These are phyloP conservation scores for Hydractinia echinata DNA, from an alignment of 30 jellyfish, hydroid and myxozoan genomes.

Conservation along the genomic window DNA sequence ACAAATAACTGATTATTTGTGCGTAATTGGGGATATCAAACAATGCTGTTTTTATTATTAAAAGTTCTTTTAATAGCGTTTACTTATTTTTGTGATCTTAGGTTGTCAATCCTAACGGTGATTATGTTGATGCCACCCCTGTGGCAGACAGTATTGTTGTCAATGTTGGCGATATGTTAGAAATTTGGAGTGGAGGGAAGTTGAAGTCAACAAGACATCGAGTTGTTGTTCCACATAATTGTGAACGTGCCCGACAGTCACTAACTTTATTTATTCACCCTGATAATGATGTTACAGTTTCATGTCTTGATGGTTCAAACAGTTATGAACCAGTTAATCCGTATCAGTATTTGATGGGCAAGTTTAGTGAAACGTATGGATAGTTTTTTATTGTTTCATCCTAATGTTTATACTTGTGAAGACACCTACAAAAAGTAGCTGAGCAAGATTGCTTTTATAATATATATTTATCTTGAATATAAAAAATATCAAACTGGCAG, in stretches of 20 bases:
- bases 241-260: constrained; percentile 31
- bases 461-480: too few relatives aligned
- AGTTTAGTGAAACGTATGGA: constrained; percentile 23
- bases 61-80: neutral
- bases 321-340: constrained; percentile 24
- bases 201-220: constrained; percentile 37
- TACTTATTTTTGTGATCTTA: neutral
- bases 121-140: constrained; percentile 36
- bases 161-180: constrained; percentile 38
- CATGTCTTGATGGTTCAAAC: constrained; percentile 19
- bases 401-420: too few relatives aligned
- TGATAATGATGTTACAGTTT: constrained; percentile 27
- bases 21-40: too few relatives aligned
- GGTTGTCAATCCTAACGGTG: constrained; percentile 35
- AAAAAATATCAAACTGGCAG: too few relatives aligned
- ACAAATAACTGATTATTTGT: too few relatives aligned
- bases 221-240: constrained; percentile 30
- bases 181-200: constrained; percentile 23
- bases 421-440: too few relatives aligned
- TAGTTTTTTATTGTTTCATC: neutral
- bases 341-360: constrained; percentile 19
- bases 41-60: neutral
- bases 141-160: constrained; percentile 44
- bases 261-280: constrained; percentile 43
- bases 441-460: too few relatives aligned